Evolutionary conservation across 2,888 invertebrate genomes (phyloP), one percentile per base, ranked within the genome.

Genomic region (Drosophila kanekoi): DNA sequence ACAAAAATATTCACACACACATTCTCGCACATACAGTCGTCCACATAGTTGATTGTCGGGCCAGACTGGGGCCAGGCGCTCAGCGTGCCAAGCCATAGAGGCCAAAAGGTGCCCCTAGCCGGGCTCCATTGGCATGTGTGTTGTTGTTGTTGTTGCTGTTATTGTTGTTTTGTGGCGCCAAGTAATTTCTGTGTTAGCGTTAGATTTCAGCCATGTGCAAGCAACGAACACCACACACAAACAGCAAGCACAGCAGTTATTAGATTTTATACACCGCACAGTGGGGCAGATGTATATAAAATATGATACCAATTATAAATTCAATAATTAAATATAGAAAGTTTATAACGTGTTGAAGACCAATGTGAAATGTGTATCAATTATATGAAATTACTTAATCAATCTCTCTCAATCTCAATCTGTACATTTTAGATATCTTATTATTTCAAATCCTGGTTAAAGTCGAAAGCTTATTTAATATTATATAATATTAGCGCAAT

Each of bases 151-250:
- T 58, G 52, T 41, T 61, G 45, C 44, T 68, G 64, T 51, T 65
- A 52, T 59, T 78, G 66, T 58, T 64, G 77, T 66, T 60, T 61
- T 73, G 65, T 77, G 82, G 87, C 84, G 82, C 82, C 87, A 83
- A 83, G 81, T 69, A 79, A 69, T 81, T 74, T 72, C 82, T 74
- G 72, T 66, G 73, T 69, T 69, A 81, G 81, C 71, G 81, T 83
- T 86, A 86, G 87, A 86, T 86, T 83, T 83, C 84, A 81, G 52
- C 74, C 84, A 81, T 81, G 81, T 83, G 81, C 74, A 87, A 77
- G 74, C 79, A 76, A 66, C 71, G 59, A 64, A 64, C 72, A 75
- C 65, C 82, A 64, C 67, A 64, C 67, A 81, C 68, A 77, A 64
- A 67, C 41, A 60, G 53, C 59, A 54, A 76, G 53, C 70, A 71